Base-by-base conservation (phyloP, 2,888 invertebrate species). In the Callinectes sapidus region DNA sequence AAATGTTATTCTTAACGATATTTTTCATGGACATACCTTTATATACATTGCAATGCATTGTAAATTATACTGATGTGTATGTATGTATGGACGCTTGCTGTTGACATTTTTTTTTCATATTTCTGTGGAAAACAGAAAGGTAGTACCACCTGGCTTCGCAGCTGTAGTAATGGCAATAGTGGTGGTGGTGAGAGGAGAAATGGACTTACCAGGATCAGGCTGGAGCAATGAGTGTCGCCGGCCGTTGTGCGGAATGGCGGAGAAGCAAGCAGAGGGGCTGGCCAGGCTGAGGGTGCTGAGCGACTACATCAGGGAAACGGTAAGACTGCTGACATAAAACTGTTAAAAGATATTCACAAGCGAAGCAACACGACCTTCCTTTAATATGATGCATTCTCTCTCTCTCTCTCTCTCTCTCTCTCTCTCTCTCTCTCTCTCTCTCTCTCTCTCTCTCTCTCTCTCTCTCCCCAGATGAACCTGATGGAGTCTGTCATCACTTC, bases 271-370 rank as follows among this genome's bases (percentile, higher is more conserved):
- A 35, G 81, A 81, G 35, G 81, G 81, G 35, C 81, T 81, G 81
- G 81, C 81, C n/a, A 23, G 81, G 14, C 81, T 81, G 81, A 81
- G 81, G 81, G 81, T 81, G 81, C 81, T 81, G 81, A 81, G 81
- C 81, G 35, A 81, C 35, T 81, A 81, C 81, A 81, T 81, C 32
- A 81, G 35, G 81, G 81, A 81, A 35, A 81, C 81, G 81, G 81
- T 81, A 81, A 8, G 81, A 32, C 16, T 2, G 2, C 32, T 71
- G 71, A 71, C 2, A 6, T 13, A 71, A 8, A 71, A 13, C 13
- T n/a, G 8, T 2, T 61, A 3, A 23, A 18, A 5, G 18, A 61
- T 61, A 5, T 61, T 61, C 61, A 23, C 23, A 48, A 48, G 48
- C 10, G 48, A 48, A 48, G 48, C 48, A 48, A 10, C 48, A 48